phyloP scores from a whole-genome alignment of 2,888 invertebrate genomes.

The Pheosia tremula region DNA sequence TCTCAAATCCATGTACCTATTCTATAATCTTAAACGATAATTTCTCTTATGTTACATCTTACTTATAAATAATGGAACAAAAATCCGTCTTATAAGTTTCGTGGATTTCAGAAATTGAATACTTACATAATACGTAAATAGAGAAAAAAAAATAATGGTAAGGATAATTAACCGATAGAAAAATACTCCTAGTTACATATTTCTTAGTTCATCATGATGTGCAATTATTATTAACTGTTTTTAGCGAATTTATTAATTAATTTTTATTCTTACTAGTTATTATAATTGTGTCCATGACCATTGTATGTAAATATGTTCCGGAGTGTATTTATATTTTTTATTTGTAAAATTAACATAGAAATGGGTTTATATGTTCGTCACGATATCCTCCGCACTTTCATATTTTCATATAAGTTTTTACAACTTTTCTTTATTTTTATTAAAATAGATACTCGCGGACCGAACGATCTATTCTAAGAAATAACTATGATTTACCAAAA shows the following conservation, averaged over 20 bases:
- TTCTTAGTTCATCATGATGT: slow-evolving; percentile 71
- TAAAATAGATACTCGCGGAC: slow-evolving; percentile 50
- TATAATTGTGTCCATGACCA: slow-evolving; percentile 58
- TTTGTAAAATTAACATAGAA: slow-evolving; percentile 59
- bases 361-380: slow-evolving; percentile 52
- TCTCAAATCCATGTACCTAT: slow-evolving; percentile 27
- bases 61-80: slow-evolving; percentile 52
- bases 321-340: slow-evolving; percentile 62
- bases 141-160: slow-evolving; percentile 68
- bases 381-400: slow-evolving; percentile 52
- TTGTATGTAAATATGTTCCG: slow-evolving; percentile 79
- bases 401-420: slow-evolving; percentile 58
- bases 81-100: slow-evolving; percentile 77
- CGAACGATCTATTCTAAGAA: slow-evolving; percentile 55
- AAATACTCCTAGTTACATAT: slow-evolving; percentile 73
- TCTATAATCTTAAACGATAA: slow-evolving; percentile 32
- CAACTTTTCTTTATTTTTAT: slow-evolving; percentile 58
- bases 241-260: slow-evolving; percentile 80
- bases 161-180: slow-evolving; percentile 75
- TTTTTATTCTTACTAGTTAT: slow-evolving; percentile 43
- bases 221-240: slow-evolving; percentile 64
- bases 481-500: slow-evolving; percentile 28
- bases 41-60: slow-evolving; percentile 35
- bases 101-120: slow-evolving; percentile 71
- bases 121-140: slow-evolving; percentile 78